A percentile compares a stretch with the other conserved stretches of the same genome.
Conservation (phyloP, 1,140 invertebrate species). For the Hermetia illucens region DNA sequence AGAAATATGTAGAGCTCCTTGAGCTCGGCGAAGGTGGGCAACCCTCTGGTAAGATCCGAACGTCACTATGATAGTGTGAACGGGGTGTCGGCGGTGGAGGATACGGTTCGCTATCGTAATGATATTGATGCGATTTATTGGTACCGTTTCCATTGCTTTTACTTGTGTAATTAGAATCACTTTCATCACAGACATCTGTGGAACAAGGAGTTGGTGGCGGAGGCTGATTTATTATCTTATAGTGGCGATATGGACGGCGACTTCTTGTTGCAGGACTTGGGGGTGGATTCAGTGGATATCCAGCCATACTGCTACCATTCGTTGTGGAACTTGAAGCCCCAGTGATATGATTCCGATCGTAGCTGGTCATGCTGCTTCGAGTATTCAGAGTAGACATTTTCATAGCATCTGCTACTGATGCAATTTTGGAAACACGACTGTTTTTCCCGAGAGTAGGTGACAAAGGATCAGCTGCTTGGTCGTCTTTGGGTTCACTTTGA, state of each 20-base stretch:
- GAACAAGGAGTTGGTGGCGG: slow-evolving; percentile 89
- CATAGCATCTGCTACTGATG: slow-evolving; percentile 38
- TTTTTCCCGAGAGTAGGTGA: slow-evolving; percentile 36
- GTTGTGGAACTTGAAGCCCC: slow-evolving; percentile 66
- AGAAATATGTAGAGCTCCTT: slow-evolving; percentile 58
- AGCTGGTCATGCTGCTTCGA: slow-evolving; percentile 44
- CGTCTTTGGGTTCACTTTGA: slow-evolving; percentile 33
- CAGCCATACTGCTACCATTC: slow-evolving; percentile 36
- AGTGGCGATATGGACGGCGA: slow-evolving; percentile 57
- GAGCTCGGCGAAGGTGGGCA: slow-evolving; percentile 69
- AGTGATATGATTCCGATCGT: slow-evolving; percentile 67
- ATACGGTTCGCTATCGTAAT: slow-evolving; percentile 53
- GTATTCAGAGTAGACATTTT: slow-evolving; percentile 50
- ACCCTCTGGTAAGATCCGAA: slow-evolving; percentile 35
- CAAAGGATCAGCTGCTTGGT: slow-evolving; percentile 43
- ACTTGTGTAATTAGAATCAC: slow-evolving; percentile 51
- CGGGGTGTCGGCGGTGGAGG: slow-evolving; percentile 73
- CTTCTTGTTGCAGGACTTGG: slow-evolving; percentile 74
- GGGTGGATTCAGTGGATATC: slow-evolving; percentile 56
- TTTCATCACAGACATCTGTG: slow-evolving; percentile 85
- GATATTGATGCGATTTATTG: slow-evolving; percentile 31
- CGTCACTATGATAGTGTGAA: slow-evolving; percentile 56
- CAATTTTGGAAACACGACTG: slow-evolving; percentile 32
- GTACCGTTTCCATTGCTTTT: slow-evolving; percentile 26
- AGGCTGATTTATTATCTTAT: slow-evolving; percentile 65